phyloP scores from a whole-genome alignment of 1,140 invertebrate genomes.

The Harlomillsia oculata region DNA sequence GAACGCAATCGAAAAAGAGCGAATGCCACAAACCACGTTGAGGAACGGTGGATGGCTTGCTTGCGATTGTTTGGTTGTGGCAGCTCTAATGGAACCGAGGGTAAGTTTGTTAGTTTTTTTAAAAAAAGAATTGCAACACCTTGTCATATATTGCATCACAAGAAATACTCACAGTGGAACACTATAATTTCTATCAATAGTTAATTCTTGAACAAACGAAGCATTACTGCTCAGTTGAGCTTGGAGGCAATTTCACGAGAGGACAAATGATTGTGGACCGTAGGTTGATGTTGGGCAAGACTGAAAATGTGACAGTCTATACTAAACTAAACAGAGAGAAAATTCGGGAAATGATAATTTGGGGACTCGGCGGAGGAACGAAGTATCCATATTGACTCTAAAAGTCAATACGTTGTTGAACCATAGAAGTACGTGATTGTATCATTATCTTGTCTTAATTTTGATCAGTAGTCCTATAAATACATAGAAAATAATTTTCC shows the following conservation, averaged over 20 bases:
- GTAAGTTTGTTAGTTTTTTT: not conserved
- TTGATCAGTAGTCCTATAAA: no score
- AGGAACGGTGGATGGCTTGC: not conserved
- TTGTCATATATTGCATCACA: not conserved
- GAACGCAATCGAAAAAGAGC: no score
- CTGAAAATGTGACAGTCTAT: constrained; percentile 47
- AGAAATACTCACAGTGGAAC: not conserved
- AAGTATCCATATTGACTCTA: no score
- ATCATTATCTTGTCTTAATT: no score
- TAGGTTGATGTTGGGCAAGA: constrained; percentile 7
- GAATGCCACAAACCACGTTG: no score
- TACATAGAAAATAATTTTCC: no score
- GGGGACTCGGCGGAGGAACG: constrained; percentile 23
- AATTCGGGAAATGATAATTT: constrained; percentile 43
- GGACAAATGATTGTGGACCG: constrained; percentile 53
- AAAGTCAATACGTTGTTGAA: no score
- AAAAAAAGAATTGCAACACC: not conserved
- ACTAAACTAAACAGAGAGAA: constrained; percentile 44
- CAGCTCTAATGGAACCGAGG: not conserved
- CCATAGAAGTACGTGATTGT: no score
- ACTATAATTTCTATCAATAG: not conserved
- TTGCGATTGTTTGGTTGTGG: not conserved
- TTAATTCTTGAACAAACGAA: not conserved
- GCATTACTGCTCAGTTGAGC: constrained; percentile 43
- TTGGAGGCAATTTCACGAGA: constrained; percentile 46